Evolutionary conservation across 2,888 invertebrate species (phyloP), one percentile per base, ranked within the genome.

Genomic region (Euproctis similis): DNA sequence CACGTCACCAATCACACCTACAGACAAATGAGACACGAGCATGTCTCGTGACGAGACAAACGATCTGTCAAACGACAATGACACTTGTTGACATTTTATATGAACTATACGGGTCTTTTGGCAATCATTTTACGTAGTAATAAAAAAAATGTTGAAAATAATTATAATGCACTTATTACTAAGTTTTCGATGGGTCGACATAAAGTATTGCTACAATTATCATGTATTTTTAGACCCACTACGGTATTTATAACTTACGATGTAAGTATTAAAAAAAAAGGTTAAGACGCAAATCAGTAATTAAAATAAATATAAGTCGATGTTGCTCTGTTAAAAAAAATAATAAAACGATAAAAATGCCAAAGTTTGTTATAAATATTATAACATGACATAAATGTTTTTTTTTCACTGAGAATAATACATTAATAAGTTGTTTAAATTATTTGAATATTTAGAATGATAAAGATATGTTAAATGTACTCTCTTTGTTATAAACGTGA

Each of bases 141-240:
- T 31, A 21, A 30, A 30, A 11, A 33, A 19, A 42, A 38, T 30
- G 34, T 22, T 36, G 27, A 30, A 35, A 42, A 50, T 42, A 42
- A 30, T 47, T 29, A 46, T 46, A 51, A 51, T 47, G 53, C 36
- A 57, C 48, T 53, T 46, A n/a, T n/a, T n/a, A 49, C 41, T 53
- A 49, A 59, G 53, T 70, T 71, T 71, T 72, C 47, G 59, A 68
- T 61, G 58, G 62, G 57, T 65, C 68, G 64, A 66, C 63, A 56
- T 53, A 46, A 55, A 50, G n/a, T 58, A 53, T 50, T 60, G 55
- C 42, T 61, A 57, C 55, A 54, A 41, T 66, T 61, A 59, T 60
- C 61, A 56, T 53, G 59, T 70, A 71, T 71, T 65, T 70, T 66
- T 69, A 61, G 63, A 66, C 44, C 59, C 49, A 59, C 55, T 68